These are phyloP conservation scores for Polyommatus iphigenia DNA, from an alignment of 2,888 invertebrate genomes.

Conservation along the genomic window DNA sequence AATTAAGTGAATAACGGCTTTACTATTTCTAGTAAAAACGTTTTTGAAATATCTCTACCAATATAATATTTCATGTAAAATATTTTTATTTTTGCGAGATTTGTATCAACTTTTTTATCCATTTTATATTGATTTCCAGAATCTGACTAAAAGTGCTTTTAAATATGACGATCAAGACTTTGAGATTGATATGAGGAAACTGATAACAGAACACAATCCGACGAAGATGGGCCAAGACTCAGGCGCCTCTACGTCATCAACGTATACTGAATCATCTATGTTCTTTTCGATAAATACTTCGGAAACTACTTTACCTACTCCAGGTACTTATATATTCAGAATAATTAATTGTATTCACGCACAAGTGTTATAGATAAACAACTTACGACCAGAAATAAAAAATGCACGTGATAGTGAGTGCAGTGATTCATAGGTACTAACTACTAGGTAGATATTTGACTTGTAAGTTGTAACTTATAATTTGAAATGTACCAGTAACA, in stretches of 20 bases:
- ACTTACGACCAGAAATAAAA: too few species aligned
- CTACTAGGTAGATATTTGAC: too few species aligned
- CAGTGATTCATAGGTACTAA: too few species aligned
- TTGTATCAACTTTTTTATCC: not conserved
- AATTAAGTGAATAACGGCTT: not conserved
- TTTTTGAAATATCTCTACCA: not conserved
- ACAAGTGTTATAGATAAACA: too few species aligned
- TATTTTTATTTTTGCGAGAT: too few species aligned
- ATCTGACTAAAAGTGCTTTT: conserved; percentile 36
- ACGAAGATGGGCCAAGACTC: conserved; percentile 39
- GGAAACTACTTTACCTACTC: conserved; percentile 64
- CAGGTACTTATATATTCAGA: conserved; percentile 53
- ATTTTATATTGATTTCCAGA: not conserved
- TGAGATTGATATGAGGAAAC: conserved; percentile 49
- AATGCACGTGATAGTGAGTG: too few species aligned
- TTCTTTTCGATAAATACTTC: conserved; percentile 66
- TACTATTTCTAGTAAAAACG: not conserved
- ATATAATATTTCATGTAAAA: not conserved
- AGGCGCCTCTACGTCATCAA: conserved; percentile 41
- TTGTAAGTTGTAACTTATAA: too few species aligned
- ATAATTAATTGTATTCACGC: too few species aligned
- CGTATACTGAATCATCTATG: conserved; percentile 61
- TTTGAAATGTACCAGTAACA: too few species aligned
- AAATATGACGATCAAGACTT: conserved; percentile 47
- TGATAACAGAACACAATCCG: conserved; percentile 52